Conservation (phyloP, 2,888 invertebrate species). For the Carterocephalus palaemon region DNA sequence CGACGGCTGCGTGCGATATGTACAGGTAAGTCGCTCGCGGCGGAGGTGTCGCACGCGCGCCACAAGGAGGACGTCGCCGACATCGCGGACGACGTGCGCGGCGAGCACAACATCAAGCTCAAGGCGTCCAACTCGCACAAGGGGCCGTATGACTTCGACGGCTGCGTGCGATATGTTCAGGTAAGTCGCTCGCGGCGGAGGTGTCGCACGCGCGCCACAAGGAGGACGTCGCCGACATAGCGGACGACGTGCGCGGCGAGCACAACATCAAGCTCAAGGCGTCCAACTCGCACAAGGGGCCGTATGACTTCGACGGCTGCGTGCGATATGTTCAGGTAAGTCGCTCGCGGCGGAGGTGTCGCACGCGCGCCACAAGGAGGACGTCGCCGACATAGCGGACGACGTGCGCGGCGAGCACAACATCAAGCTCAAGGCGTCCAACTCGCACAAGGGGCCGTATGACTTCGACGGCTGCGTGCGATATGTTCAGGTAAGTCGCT, state of each 20-base stretch:
- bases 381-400: too few relatives aligned
- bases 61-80: conserved; percentile 92
- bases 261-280: conserved; percentile 94
- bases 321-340: conserved; percentile 91
- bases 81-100: conserved; percentile 88
- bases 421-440: too few relatives aligned
- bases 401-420: too few relatives aligned
- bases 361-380: too few relatives aligned
- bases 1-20: conserved; percentile 90
- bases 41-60: conserved; percentile 91
- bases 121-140: conserved; percentile 98
- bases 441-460: too few relatives aligned
- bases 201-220: conserved; percentile 92
- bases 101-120: conserved; percentile 90
- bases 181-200: conserved; percentile 83
- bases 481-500: too few relatives aligned
- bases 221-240: conserved; percentile 91
- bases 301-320: conserved; percentile 95
- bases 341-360: too few relatives aligned
- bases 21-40: conserved; percentile 84
- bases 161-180: conserved; percentile 92
- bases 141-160: conserved; percentile 97
- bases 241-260: conserved; percentile 88
- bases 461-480: too few relatives aligned
- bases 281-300: conserved; percentile 97